Percentiles rank a stretch among this genome's conserved stretches.
Conservation (phyloP, 2,113 vertebrate genomes). For the Eubucco bourcierii region DNA sequence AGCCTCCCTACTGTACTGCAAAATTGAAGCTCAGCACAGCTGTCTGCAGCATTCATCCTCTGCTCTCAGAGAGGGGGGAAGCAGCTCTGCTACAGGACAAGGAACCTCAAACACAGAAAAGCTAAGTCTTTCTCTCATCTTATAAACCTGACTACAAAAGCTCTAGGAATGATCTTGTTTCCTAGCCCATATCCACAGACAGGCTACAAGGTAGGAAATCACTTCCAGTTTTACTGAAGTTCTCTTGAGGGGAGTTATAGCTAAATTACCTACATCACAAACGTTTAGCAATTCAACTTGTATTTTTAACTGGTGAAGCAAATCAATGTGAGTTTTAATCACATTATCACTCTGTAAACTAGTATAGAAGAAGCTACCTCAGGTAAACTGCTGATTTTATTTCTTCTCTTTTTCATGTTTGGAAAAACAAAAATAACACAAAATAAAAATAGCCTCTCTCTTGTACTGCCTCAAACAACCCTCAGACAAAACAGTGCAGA, state of each 20-base stretch:
- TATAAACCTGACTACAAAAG: background rate
- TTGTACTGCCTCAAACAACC: background rate
- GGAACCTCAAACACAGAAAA: background rate
- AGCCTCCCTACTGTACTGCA: background rate
- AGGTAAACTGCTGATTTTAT: background rate
- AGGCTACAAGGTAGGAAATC: background rate
- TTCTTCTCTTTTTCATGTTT: background rate
- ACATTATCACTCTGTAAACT: background rate
- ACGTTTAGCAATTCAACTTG: background rate
- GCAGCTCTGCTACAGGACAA: background rate
- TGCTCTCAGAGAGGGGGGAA: background rate
- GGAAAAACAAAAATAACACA: background rate
- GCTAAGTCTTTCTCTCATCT: background rate
- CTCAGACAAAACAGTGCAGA: background rate
- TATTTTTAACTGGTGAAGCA: background rate
- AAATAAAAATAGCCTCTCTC: background rate
- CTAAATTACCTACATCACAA: background rate
- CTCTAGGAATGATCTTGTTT: background rate
- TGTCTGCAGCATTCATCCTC: background rate
- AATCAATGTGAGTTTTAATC: background rate
- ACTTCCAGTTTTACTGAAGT: background rate
- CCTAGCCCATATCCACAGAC: background rate
- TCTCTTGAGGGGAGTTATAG: background rate
- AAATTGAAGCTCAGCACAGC: background rate
- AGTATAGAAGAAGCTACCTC: background rate